Conservation (phyloP, 1,140 invertebrate species). For the Wiebesia pumilae region DNA sequence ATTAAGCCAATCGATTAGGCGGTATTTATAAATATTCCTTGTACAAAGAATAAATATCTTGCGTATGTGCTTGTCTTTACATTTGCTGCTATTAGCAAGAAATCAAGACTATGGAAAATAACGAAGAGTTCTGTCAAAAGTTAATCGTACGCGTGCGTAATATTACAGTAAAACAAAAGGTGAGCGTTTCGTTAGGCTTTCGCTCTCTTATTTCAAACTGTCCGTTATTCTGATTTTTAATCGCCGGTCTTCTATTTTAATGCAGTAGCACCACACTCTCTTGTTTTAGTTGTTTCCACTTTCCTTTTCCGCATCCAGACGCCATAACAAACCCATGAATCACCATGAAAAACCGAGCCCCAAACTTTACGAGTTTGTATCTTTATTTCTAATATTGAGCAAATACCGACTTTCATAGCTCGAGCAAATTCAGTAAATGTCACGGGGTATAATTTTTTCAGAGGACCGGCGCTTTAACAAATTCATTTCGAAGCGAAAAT, state of each 20-base stretch:
- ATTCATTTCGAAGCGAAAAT: conserved; percentile 3
- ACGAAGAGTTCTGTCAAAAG: too few species aligned
- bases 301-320: background rate
- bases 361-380: background rate
- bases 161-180: too few species aligned
- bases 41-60: too few species aligned
- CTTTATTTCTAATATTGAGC: background rate
- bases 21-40: too few species aligned
- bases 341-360: background rate
- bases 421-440: background rate
- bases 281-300: background rate
- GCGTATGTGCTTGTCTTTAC: too few species aligned
- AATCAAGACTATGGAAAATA: too few species aligned
- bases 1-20: too few species aligned
- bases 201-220: too few species aligned
- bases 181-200: too few species aligned
- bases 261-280: background rate
- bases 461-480: background rate
- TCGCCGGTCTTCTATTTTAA: background rate
- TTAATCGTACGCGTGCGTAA: too few species aligned
- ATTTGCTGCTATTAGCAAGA: too few species aligned
- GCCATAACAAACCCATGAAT: background rate
- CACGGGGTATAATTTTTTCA: background rate
- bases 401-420: background rate
- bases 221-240: too few species aligned